These are phyloP conservation scores for Loris lydekkerianus DNA, from an alignment of 2,797 vertebrate species.

Conservation along the genomic window DNA sequence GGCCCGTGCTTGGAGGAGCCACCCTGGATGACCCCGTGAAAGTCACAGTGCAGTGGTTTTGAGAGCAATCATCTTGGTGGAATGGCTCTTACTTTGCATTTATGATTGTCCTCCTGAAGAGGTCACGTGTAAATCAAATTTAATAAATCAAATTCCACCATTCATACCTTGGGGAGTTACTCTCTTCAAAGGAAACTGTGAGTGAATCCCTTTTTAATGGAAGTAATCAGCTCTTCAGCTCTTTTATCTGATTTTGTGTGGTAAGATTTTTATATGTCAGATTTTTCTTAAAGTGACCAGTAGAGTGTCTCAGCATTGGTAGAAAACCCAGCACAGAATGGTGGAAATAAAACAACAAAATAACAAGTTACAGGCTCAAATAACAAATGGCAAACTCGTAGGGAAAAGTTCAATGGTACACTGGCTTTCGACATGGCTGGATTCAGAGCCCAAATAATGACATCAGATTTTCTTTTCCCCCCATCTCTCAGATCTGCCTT, in stretches of 20 bases:
- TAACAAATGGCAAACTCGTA: background rate
- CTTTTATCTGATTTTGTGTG: slow-evolving; percentile 81
- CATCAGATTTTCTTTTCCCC: background rate
- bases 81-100: slow-evolving; percentile 81
- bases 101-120: slow-evolving; percentile 82
- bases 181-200: slow-evolving; percentile 81
- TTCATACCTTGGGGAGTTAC: slow-evolving; percentile 81
- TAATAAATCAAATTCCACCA: slow-evolving; percentile 85
- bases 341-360: background rate
- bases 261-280: slow-evolving; percentile 73
- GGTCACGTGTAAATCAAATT: slow-evolving; percentile 86
- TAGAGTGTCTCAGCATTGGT: background rate
- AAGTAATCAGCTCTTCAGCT: slow-evolving; percentile 80
- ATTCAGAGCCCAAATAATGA: slow-evolving; percentile 8
- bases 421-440: background rate
- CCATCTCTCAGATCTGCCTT: background rate
- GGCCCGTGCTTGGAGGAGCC: slow-evolving; percentile 32
- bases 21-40: slow-evolving; percentile 10
- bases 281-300: slow-evolving; percentile 73
- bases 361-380: background rate
- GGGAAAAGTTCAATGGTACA: background rate
- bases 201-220: slow-evolving; percentile 84
- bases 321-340: background rate
- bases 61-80: slow-evolving; percentile 75
- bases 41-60: slow-evolving; percentile 64